Conservation (phyloP, 2,888 invertebrate genomes). For the Ellobium chinense region DNA sequence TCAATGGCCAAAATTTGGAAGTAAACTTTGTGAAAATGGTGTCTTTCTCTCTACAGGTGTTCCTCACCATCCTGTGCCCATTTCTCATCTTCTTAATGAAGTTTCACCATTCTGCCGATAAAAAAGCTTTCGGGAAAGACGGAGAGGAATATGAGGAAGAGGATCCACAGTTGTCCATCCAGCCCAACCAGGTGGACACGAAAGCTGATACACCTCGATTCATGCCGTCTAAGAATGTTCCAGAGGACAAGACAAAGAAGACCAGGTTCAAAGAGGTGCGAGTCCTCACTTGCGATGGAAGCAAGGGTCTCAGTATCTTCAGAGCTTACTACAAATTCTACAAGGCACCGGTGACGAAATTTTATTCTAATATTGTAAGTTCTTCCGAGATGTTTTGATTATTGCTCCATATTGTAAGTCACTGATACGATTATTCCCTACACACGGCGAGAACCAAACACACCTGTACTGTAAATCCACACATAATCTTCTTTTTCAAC, state of each 20-base stretch:
- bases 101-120: slow-evolving; percentile 67
- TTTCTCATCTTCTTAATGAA: slow-evolving; percentile 71
- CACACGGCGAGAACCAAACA: too few species aligned
- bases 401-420: too few species aligned
- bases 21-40: too few species aligned
- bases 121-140: slow-evolving; percentile 50
- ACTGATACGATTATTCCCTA: too few species aligned
- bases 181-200: neutral
- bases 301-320: slow-evolving; percentile 61
- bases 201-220: neutral
- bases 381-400: neutral
- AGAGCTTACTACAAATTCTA: slow-evolving; percentile 75
- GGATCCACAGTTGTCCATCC: neutral
- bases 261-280: slow-evolving; percentile 63
- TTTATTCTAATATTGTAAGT: slow-evolving; percentile 73
- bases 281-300: slow-evolving; percentile 54
- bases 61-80: slow-evolving; percentile 66
- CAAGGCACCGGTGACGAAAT: slow-evolving; percentile 77
- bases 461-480: too few species aligned
- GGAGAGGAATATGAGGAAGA: neutral
- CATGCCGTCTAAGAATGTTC: neutral
- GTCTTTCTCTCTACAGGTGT: slow-evolving; percentile 61
- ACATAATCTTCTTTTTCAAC: too few species aligned
- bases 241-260: slow-evolving; percentile 29
- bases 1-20: too few species aligned